Evolutionary conservation across 2,797 vertebrate species (phyloP).

Genomic region (Gallirallus australis): DNA sequence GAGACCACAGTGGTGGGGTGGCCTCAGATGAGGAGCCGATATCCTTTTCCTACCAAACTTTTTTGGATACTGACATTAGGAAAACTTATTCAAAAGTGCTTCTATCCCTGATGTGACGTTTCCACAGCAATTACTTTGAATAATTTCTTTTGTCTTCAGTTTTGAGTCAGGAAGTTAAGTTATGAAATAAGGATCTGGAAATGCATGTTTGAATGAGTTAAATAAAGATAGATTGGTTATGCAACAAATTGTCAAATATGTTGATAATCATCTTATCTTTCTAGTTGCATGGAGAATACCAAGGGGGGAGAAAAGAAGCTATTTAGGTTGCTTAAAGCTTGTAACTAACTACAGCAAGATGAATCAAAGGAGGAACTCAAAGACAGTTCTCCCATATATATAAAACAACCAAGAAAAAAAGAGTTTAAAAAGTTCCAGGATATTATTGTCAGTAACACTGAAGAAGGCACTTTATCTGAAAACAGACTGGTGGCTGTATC

Average conservation of each 20-base stretch:
- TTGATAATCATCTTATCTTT: neutral
- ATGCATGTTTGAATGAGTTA: neutral
- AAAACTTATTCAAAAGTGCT: neutral
- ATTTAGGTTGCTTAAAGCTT: neutral
- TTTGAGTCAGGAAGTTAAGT: neutral
- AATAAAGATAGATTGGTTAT: neutral
- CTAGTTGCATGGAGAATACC: neutral
- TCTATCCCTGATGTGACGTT: neutral
- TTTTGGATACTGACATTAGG: neutral
- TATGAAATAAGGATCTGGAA: neutral
- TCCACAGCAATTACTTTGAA: neutral
- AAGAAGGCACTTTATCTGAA: neutral
- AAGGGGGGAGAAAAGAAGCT: neutral
- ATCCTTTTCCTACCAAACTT: neutral
- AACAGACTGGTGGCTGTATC: neutral
- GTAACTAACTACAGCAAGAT: neutral
- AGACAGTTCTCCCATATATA: neutral
- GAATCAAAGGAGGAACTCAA: neutral
- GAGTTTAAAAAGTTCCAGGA: neutral
- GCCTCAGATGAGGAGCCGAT: neutral
- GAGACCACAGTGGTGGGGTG: neutral
- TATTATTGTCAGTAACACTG: neutral
- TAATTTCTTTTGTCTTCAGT: neutral
- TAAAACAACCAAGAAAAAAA: neutral
- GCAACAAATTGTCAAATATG: neutral